A percentile compares a stretch with the other conserved stretches of the same genome.
These are phyloP conservation scores for Polypterus bichir DNA, from an alignment of 2,113 vertebrate genomes.

Conservation along the genomic window DNA sequence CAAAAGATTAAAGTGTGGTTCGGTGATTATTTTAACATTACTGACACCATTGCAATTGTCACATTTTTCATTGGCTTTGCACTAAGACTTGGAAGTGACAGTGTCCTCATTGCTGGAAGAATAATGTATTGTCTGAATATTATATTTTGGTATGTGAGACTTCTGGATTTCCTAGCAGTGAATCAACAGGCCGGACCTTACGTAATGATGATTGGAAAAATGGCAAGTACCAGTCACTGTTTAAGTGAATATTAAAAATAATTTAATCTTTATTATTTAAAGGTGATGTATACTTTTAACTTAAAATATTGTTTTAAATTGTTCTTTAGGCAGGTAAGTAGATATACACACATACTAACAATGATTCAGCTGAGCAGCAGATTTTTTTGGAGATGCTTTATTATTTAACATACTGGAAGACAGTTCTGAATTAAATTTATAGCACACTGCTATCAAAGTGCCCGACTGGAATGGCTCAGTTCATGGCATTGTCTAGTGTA, in stretches of 20 bases:
- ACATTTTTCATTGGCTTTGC: slow-evolving; percentile 89
- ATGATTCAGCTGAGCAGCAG: no score
- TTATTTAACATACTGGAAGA: neutral
- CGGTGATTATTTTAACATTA: slow-evolving; percentile 89
- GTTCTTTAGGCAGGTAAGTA: no score
- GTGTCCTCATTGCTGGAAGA: slow-evolving; percentile 66
- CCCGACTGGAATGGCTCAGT: neutral
- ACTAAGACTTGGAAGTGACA: slow-evolving; percentile 65
- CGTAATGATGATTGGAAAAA: slow-evolving; percentile 98
- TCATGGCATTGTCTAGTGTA: neutral
- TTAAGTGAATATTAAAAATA: neutral
- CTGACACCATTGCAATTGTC: slow-evolving; percentile 84
- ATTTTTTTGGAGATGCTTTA: no score
- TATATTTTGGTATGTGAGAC: slow-evolving; percentile 97
- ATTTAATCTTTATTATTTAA: neutral
- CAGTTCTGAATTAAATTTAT: neutral
- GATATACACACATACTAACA: no score
- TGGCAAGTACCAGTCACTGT: slow-evolving; percentile 62
- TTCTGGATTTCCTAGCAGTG: slow-evolving; percentile 89
- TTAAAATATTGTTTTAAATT: no score
- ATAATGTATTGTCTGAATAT: slow-evolving; percentile 93
- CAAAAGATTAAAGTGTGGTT: slow-evolving; percentile 98
- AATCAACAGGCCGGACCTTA: slow-evolving; percentile 97
- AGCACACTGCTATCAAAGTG: neutral
- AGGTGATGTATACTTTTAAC: neutral